Evolutionary conservation across 1,140 invertebrate genomes (phyloP).

Genomic region (Lepidurus apus): DNA sequence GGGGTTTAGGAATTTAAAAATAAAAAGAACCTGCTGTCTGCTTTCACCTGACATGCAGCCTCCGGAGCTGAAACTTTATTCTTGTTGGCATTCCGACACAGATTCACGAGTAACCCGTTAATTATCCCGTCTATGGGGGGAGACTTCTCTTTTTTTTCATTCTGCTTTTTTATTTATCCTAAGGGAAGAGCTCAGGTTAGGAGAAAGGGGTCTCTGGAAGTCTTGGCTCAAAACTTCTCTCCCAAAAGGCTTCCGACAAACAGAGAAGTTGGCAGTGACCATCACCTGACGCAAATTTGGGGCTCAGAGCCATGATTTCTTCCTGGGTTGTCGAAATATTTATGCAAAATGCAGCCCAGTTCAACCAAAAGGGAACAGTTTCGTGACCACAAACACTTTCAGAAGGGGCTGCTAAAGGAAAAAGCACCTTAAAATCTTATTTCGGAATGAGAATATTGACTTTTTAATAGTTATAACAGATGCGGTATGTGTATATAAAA

Average conservation of each 20-base stretch:
- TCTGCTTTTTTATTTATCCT: not conserved
- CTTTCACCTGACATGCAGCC: constrained; percentile 16
- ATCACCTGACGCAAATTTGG: not conserved
- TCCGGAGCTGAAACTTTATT: not conserved
- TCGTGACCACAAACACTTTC: too few relatives aligned
- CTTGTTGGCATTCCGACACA: constrained; percentile 21
- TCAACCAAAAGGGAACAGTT: too few relatives aligned
- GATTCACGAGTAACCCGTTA: constrained; percentile 18
- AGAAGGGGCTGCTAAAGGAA: too few relatives aligned
- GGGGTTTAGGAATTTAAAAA: not conserved
- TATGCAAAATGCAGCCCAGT: too few relatives aligned
- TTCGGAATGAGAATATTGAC: too few relatives aligned
- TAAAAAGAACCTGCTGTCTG: not conserved
- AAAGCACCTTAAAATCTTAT: too few relatives aligned
- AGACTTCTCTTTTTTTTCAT: not conserved
- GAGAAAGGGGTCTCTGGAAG: not conserved
- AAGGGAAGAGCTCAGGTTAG: not conserved
- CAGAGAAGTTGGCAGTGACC: not conserved
- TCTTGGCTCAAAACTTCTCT: not conserved
- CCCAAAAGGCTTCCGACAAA: not conserved
- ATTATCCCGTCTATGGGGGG: constrained; percentile 13
- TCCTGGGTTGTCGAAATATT: too few relatives aligned
- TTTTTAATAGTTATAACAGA: too few relatives aligned
- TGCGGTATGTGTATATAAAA: too few relatives aligned
- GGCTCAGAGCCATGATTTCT: too few relatives aligned